Evolutionary conservation across 2,113 vertebrate species (phyloP).

Genomic region (Salvelinus namaycush): DNA sequence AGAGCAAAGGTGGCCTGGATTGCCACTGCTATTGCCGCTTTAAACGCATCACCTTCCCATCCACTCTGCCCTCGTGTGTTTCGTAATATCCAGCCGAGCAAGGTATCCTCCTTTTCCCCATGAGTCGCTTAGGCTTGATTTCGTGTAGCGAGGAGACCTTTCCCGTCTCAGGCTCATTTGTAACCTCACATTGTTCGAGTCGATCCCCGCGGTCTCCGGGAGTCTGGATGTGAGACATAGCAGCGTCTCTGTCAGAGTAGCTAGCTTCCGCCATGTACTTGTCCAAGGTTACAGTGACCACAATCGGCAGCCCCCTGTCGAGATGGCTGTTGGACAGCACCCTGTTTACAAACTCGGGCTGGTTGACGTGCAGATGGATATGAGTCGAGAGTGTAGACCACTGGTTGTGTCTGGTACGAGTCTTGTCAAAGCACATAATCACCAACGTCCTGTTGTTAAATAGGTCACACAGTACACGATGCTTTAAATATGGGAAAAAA

Average conservation of each 20-base stretch:
- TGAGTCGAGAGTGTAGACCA: neutral
- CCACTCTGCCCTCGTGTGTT: neutral
- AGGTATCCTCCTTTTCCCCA: neutral
- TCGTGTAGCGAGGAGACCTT: neutral
- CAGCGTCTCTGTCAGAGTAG: neutral
- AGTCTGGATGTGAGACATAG: neutral
- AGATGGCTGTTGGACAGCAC: neutral
- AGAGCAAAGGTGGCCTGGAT: neutral
- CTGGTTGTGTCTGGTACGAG: neutral
- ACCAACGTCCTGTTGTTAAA: neutral
- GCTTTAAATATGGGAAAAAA: neutral
- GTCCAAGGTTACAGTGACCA: neutral
- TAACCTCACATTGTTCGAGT: neutral
- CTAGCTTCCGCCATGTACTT: neutral
- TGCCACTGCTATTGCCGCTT: neutral
- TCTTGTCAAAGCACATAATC: conserved; percentile 1
- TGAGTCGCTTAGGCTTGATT: neutral
- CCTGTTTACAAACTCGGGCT: neutral
- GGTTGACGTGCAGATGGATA: neutral
- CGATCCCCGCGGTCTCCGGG: neutral
- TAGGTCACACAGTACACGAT: neutral
- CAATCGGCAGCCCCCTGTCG: neutral
- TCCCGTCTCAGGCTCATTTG: neutral
- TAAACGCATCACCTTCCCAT: neutral
- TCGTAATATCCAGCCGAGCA: neutral